These are phyloP conservation scores for Agrotis puta DNA, from an alignment of 2,888 invertebrate species.

Conservation along the genomic window DNA sequence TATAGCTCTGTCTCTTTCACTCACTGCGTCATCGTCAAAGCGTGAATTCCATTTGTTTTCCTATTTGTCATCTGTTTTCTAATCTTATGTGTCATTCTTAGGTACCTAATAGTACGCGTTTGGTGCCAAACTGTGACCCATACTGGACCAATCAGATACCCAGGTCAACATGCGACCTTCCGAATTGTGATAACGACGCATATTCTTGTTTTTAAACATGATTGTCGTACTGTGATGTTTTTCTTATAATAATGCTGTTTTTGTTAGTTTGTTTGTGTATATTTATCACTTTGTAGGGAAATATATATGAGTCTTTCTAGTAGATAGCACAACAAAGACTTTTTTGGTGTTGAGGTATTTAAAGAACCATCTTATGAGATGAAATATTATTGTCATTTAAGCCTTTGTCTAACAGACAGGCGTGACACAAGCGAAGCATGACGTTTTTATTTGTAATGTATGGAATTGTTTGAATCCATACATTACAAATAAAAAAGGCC, in stretches of 20 bases:
- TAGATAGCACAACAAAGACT: no score
- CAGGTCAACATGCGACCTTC: conserved; percentile 75
- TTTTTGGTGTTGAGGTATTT: no score
- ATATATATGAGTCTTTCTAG: background rate
- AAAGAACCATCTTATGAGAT: no score
- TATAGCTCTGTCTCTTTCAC: no score
- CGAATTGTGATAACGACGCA: conserved; percentile 69
- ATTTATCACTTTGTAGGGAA: background rate
- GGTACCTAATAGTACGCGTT: background rate
- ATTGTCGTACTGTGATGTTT: background rate
- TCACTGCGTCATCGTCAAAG: no score
- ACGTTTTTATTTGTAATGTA: no score
- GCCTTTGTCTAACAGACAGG: no score
- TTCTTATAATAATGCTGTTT: conserved; percentile 11
- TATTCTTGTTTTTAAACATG: conserved; percentile 50
- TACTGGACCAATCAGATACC: conserved; percentile 21
- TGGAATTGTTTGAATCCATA: no score
- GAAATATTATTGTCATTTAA: no score
- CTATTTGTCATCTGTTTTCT: background rate
- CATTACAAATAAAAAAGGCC: no score
- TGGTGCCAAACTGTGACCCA: conserved; percentile 17
- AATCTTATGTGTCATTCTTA: conserved; percentile 3
- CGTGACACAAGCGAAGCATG: no score
- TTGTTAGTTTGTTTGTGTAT: conserved; percentile 4
- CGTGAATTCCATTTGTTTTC: background rate